Evolutionary conservation across 2,113 vertebrate species (phyloP), one percentile per base, ranked within the genome.

Genomic region (Corythaeola cristata): DNA sequence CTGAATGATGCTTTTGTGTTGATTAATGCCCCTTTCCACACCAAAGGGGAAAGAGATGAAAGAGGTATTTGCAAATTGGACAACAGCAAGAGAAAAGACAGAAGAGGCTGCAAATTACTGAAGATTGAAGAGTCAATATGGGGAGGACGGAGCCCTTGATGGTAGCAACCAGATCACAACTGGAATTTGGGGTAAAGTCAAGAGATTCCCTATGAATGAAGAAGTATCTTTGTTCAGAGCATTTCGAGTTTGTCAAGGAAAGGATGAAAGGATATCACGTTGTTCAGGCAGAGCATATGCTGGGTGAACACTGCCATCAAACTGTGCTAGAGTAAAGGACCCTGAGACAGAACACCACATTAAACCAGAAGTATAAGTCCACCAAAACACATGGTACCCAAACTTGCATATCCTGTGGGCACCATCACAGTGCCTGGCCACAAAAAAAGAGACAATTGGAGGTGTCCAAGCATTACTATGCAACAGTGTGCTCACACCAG

Each of bases 231-330:
- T 58, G 12, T 8, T 74, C 3, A 71, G 12, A 75, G 17, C 6
- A 20, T 23, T 77, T 47, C 32, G 82, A 11, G 17, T 74, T 81
- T 23, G 19, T 58, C 77, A 82, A 59, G 35, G 35, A 74, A 69
- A 33, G 21, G 35, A 47, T 64, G 24, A 62, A 75, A 82, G 22
- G 17, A 30, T 69, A 64, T 21, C 18, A 11, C 14, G 5, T 12
- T 8, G 4, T 27, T 22, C 60, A 59, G 15, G 47, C 1, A 44
- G 24, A 44, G 11, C 28, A 49, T 6, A 44, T 0, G 0, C 16
- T 72, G 30, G 12, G 8, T 78, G 35, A 93, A 35, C 39, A 52
- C 21, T 76, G 27, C 30, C 39, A 53, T 9, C 28, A 45, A 71
- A 81, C 21, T 77, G 41, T 24, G 3, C 58, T 50, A 28, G 24